Conservation (phyloP, 1,140 invertebrate genomes). For the Pentalonia nigronervosa region DNA sequence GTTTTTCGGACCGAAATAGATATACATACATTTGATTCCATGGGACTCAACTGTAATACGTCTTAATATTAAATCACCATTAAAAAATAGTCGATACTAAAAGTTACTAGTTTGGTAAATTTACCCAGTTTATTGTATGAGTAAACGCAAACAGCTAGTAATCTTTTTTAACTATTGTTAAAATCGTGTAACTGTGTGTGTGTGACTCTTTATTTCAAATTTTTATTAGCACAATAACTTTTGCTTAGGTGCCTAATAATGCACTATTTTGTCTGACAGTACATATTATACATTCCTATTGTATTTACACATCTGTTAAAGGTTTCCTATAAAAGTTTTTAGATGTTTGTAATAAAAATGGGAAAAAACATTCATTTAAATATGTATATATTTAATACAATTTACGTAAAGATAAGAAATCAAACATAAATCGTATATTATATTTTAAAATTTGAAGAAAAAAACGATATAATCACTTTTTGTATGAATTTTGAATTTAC, state of each 20-base stretch:
- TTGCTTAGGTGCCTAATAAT: neutral
- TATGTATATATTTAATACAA: neutral
- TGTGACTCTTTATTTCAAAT: neutral
- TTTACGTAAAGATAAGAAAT: neutral
- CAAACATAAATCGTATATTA: neutral
- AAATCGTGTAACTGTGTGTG: neutral
- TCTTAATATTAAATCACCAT: too few species aligned
- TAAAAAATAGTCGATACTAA: too few species aligned
- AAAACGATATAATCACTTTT: neutral
- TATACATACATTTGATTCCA: too few species aligned
- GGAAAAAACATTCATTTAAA: too few species aligned
- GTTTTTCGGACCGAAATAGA: neutral
- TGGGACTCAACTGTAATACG: too few species aligned
- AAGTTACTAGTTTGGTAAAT: neutral
- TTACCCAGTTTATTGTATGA: neutral
- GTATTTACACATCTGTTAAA: too few species aligned
- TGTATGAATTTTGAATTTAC: neutral
- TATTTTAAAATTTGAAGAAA: neutral
- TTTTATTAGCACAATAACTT: neutral
- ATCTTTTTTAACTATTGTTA: neutral
- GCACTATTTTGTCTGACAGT: neutral
- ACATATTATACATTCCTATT: too few species aligned
- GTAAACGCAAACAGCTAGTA: neutral
- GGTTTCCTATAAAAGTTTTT: too few species aligned
- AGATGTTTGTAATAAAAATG: too few species aligned